phyloP scores from a whole-genome alignment of 2,888 invertebrate genomes.

The Tetragonisca angustula region DNA sequence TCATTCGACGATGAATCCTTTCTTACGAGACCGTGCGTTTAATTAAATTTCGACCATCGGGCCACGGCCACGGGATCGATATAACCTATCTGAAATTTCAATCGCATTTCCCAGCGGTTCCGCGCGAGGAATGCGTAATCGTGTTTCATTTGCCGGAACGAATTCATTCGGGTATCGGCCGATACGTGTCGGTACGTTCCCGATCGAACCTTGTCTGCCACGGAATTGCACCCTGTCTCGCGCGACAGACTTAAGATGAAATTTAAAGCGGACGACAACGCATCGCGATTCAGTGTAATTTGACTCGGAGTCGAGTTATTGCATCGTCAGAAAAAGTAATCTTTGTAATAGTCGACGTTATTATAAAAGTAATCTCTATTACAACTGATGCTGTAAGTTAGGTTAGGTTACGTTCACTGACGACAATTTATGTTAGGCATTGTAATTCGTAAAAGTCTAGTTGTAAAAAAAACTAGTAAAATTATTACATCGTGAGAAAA shows the following conservation, averaged over 20 bases:
- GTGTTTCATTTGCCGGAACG: constrained; percentile 17
- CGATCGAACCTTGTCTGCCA: neutral
- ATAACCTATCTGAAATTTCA: constrained; percentile 36
- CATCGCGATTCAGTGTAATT: neutral
- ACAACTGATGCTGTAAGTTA: no score
- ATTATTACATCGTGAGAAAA: no score
- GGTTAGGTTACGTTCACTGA: no score
- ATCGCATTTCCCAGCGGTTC: constrained; percentile 27
- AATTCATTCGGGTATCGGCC: constrained; percentile 7
- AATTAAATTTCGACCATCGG: constrained; percentile 27
- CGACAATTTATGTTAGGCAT: no score
- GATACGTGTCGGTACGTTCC: constrained; percentile 1
- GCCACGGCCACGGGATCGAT: constrained; percentile 5
- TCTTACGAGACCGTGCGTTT: constrained; percentile 21
- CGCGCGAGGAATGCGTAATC: constrained; percentile 24
- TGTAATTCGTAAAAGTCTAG: no score
- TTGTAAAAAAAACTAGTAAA: no score
- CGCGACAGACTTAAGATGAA: neutral
- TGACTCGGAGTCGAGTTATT: neutral
- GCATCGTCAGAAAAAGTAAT: neutral
- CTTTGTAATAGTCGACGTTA: neutral
- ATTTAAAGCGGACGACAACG: neutral
- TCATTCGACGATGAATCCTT: neutral
- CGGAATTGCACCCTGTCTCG: neutral
- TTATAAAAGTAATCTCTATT: no score